Base-by-base conservation (phyloP, 2,888 invertebrate species). In the Netelia inedita region DNA sequence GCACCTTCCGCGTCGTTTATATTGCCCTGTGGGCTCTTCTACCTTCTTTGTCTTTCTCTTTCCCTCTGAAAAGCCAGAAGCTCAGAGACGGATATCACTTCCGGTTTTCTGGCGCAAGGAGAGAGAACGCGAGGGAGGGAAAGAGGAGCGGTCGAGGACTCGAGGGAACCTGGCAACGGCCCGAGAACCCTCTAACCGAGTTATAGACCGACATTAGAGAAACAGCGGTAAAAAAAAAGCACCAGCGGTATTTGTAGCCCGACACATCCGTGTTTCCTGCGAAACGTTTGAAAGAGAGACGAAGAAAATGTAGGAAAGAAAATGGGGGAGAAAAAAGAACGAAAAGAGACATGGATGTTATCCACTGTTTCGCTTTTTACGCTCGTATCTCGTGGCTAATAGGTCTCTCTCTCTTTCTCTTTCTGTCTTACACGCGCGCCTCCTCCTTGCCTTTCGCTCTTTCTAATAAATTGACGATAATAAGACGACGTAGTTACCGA, bases 171-270 rank as follows among this genome's bases (percentile, higher is more conserved):
- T 19, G 57, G 71, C 55, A 57, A 50, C 68, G 35, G 61, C 73
- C 53, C 35, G 11, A 57, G 68, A 69, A 61, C 80, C 72, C 66
- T 80, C 75, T 84, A 71, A 85, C 73, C 68, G 46, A 78, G 73
- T 85, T 85, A 85, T 55, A 59, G 55, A 79, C 55, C 73, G 28
- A 63, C 73, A 69, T 84, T 81, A 65, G 69, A 76, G 72, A 61
- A 80, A 72, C 57, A 19, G 55, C 28, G 65, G 66, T 72, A 57
- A 43, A 28, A 57, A 43, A 28, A 76, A 83, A 72, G 55, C 66
- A 19, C 72, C 41, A 65, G 68, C 43, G 63, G 66, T 9, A 53
- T 46, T 59, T 69, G 28, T 50, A 69, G 63, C 69, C 61, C 11
- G 53, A 43, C 61, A 50, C 14, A 23, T 55, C 9, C 57, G 46